Evolutionary conservation across 2,888 invertebrate species (phyloP), one percentile per base, ranked within the genome.

Genomic region (Masnerella sp.): DNA sequence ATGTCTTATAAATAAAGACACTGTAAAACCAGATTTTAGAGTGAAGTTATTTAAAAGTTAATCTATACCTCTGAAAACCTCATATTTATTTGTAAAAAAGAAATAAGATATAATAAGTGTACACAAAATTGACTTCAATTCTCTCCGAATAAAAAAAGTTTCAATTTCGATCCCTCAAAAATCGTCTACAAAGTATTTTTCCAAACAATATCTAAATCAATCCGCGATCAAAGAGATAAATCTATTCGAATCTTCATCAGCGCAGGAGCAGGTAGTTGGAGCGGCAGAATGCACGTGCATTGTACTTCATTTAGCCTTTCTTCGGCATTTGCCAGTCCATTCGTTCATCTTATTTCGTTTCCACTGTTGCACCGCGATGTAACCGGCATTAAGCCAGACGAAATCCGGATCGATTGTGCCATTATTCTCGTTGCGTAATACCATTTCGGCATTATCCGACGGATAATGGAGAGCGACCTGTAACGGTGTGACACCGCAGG

Each of bases 401-500:
- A 80, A 75, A 77, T 77, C 78, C 77, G 80, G 80, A 74, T 77
- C 79, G 81, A 82, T 81, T 81, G 83, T 79, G 77, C 68, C 49
- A 65, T 77, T 77, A 75, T 77, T 72, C 67, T 69, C 62, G 43
- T 75, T 70, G 69, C 76, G 68, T 76, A 76, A 74, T 74, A 69
- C 74, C 74, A 76, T 76, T 77, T 77, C 52, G 52, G 52, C 59
- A 61, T 54, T 43, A 51, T 72, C 72, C 49, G 68, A 54, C 62
- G 54, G 47, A 67, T 49, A 62, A 70, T 62, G 47, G 65, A 45
- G 38, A 69, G 67, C 69, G 74, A 77, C 74, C 77, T 75, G 75
- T 68, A 71, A 71, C 52, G 79, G 77, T 81, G 79, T 81, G 79
- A 84, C 84, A 84, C 84, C 82, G 65, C 84, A 82, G 84, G 84